These are phyloP conservation scores for Leptinotarsa tumamoca DNA, from an alignment of 2,888 invertebrate species.

Conservation along the genomic window DNA sequence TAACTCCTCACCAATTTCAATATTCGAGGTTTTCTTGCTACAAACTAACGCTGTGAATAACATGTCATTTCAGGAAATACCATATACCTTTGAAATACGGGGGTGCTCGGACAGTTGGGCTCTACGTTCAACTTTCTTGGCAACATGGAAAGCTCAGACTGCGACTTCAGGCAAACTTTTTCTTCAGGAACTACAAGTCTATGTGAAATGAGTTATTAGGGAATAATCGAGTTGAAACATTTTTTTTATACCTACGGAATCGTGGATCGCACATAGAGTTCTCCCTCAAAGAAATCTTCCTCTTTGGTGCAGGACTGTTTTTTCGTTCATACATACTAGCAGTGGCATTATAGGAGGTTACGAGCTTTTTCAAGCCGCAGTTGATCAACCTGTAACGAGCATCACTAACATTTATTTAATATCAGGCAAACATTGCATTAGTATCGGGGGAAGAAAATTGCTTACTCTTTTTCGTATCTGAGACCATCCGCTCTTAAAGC, in stretches of 20 bases:
- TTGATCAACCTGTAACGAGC: conserved; percentile 44
- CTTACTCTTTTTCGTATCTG: conserved; percentile 44
- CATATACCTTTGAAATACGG: conserved; percentile 36
- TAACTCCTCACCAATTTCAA: conserved; percentile 15
- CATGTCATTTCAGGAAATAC: not conserved
- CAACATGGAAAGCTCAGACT: conserved; percentile 28
- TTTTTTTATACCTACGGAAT: conserved; percentile 39
- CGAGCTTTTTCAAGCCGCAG: conserved; percentile 45
- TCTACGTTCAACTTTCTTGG: conserved; percentile 26
- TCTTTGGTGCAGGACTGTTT: not conserved
- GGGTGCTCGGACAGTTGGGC: conserved; percentile 31
- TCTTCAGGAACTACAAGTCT: conserved; percentile 33
- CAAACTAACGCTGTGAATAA: conserved; percentile 10
- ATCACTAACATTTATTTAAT: conserved; percentile 28
- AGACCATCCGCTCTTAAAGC: conserved; percentile 35
- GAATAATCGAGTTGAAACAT: not conserved
- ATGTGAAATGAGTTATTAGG: conserved; percentile 2
- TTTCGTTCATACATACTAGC: conserved; percentile 29
- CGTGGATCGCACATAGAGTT: conserved; percentile 32
- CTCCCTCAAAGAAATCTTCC: conserved; percentile 27
- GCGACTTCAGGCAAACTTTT: conserved; percentile 26
- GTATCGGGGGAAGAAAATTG: not conserved
- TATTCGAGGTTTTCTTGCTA: conserved; percentile 29
- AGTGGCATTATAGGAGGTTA: conserved; percentile 38
- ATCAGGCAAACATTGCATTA: not conserved